A percentile compares a stretch with the other conserved stretches of the same genome.
Conservation (phyloP, 2,797 vertebrate species). For the Eulemur mongoz region DNA sequence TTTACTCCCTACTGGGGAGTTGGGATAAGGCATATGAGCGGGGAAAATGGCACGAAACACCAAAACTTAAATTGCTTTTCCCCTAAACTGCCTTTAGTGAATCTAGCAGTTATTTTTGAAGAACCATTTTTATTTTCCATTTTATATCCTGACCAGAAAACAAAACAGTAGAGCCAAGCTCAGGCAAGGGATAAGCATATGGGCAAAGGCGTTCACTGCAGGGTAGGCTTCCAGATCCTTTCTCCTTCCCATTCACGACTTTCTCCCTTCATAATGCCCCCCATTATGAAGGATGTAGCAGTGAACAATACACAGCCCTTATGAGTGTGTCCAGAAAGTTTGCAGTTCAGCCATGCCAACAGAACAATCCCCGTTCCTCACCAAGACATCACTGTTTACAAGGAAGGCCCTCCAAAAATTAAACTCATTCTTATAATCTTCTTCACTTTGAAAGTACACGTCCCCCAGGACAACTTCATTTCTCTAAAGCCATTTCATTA, state of each 20-base stretch:
- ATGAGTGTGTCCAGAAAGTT: background rate
- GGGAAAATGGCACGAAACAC: background rate
- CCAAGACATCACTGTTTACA: background rate
- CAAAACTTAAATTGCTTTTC: background rate
- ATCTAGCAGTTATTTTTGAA: background rate
- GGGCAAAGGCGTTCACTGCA: background rate
- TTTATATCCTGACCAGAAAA: background rate
- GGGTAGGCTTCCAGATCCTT: background rate
- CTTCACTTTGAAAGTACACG: background rate
- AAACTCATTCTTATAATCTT: conserved; percentile 30
- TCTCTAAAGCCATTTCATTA: conserved; percentile 20
- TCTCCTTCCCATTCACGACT: background rate
- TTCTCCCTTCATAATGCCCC: background rate
- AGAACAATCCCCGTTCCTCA: background rate
- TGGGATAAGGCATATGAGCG: background rate
- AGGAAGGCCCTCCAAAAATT: background rate
- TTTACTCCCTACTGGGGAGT: conserved; percentile 12
- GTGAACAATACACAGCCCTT: background rate
- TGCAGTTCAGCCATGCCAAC: background rate
- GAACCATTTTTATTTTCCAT: background rate
- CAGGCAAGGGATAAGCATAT: background rate
- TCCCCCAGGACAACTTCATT: background rate
- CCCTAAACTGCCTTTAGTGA: background rate
- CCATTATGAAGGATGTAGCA: background rate
- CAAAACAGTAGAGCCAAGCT: background rate